Conservation (phyloP, 2,113 vertebrate species). For the Toxotes chatareus region DNA sequence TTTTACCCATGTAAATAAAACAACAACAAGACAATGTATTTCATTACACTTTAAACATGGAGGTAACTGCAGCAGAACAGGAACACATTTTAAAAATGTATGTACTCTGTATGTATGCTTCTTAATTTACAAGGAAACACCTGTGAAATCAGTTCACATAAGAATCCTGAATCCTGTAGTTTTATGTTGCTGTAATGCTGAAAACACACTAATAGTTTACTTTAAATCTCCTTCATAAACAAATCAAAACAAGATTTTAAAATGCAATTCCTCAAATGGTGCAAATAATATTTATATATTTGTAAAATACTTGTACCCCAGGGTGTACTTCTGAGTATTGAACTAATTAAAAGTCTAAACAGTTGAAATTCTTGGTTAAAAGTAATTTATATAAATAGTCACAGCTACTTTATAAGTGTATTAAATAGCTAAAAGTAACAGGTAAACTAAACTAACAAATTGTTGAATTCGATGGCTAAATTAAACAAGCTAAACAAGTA, state of each 20-base stretch:
- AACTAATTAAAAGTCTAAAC: too few relatives aligned
- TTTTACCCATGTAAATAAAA: not conserved
- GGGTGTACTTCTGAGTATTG: too few relatives aligned
- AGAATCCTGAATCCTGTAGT: too few relatives aligned
- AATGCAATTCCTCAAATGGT: not conserved
- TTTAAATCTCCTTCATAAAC: too few relatives aligned
- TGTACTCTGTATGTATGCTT: not conserved
- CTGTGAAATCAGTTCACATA: not conserved
- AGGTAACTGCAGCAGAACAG: not conserved
- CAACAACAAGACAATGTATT: not conserved
- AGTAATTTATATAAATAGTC: too few relatives aligned
- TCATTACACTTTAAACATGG: not conserved
- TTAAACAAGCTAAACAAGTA: too few relatives aligned
- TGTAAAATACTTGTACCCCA: not conserved
- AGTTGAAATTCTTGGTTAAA: too few relatives aligned
- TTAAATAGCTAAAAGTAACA: not conserved
- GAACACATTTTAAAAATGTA: not conserved
- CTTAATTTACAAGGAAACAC: not conserved
- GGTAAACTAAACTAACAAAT: not conserved
- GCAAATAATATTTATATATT: too few relatives aligned
- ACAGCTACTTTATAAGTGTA: too few relatives aligned
- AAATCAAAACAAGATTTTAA: too few relatives aligned
- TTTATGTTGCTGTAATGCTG: not conserved
- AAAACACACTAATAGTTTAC: too few relatives aligned
- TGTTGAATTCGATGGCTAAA: too few relatives aligned